These are phyloP conservation scores for Chaetorhynchus papuensis DNA, from an alignment of 2,113 vertebrate genomes.

Conservation along the genomic window DNA sequence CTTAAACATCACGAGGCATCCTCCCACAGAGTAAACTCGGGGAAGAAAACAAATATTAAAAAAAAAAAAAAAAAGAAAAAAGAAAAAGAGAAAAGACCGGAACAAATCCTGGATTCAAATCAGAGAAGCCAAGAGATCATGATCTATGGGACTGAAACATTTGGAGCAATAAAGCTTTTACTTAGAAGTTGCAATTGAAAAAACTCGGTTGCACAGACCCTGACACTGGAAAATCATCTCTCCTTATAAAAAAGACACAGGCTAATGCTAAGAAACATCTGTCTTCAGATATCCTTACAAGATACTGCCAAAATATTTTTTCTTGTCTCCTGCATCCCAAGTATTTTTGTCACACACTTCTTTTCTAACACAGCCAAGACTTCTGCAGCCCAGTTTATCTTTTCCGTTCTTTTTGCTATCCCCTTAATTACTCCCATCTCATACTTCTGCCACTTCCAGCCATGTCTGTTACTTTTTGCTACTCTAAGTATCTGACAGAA, in stretches of 20 bases:
- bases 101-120: background rate
- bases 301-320: background rate
- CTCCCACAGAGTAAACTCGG: too few species aligned
- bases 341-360: background rate
- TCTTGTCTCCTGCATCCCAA: background rate
- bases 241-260: background rate
- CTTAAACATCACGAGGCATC: too few species aligned
- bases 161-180: background rate
- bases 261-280: background rate
- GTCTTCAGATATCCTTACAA: background rate
- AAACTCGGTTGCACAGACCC: background rate
- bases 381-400: background rate
- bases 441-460: background rate
- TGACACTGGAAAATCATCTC: background rate
- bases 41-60: too few species aligned
- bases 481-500: background rate
- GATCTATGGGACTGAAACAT: background rate
- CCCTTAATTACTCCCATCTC: background rate
- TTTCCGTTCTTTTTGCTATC: background rate
- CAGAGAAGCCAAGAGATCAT: background rate
- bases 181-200: background rate
- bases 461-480: background rate
- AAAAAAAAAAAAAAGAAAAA: too few species aligned
- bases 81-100: fast-evolving
- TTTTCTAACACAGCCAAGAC: background rate